Percentiles rank a stretch among this genome's conserved stretches.
These are phyloP conservation scores for Mnemiopsis leidyi DNA, from an alignment of 37 sponge, comb jelly and placozoan species.

Conservation along the genomic window DNA sequence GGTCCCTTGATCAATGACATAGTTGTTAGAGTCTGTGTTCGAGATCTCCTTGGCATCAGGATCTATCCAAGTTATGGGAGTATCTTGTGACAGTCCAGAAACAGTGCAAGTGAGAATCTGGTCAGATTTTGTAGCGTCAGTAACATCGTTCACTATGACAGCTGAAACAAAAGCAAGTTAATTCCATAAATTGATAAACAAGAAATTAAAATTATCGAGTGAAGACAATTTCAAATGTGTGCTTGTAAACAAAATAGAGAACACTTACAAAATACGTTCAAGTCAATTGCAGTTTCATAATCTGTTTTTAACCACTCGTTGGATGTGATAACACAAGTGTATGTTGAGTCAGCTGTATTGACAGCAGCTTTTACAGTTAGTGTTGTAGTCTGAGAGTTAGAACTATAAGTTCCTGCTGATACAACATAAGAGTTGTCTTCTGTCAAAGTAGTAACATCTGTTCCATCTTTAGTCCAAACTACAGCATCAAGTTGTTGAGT, in stretches of 20 bases:
- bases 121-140: no score
- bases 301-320: not conserved
- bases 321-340: not conserved
- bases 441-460: not conserved
- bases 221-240: not conserved
- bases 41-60: no score
- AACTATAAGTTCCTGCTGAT: not conserved
- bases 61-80: not conserved
- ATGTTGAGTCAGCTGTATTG: not conserved
- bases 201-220: not conserved
- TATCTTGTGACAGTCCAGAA: not conserved
- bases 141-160: no score
- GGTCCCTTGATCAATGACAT: not conserved
- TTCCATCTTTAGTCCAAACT: not conserved
- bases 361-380: not conserved
- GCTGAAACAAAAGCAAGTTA: no score
- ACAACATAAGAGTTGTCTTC: not conserved
- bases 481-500: slow-evolving; percentile 8
- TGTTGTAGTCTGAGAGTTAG: not conserved
- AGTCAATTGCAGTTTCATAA: not conserved
- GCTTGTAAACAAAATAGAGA: not conserved
- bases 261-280: slow-evolving; percentile 12
- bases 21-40: not conserved
- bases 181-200: not conserved
- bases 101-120: not conserved